Percentiles rank a stretch among this genome's conserved stretches.
These are phyloP conservation scores for Noturus placidus DNA, from an alignment of 2,113 vertebrate genomes.

Conservation along the genomic window DNA sequence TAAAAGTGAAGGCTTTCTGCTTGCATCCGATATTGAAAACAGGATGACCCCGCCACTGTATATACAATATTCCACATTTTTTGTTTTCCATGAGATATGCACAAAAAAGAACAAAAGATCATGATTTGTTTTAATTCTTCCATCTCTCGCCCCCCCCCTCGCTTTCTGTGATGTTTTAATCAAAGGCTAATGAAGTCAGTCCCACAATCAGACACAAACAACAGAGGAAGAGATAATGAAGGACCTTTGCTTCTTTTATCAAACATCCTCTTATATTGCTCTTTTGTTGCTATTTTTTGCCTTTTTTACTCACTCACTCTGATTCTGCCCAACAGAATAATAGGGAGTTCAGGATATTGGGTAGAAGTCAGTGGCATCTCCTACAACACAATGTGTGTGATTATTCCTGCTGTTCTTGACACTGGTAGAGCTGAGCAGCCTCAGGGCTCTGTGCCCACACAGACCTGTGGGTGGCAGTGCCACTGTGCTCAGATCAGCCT, in stretches of 20 bases:
- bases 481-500: conserved; percentile 21
- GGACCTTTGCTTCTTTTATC: conserved; percentile 28
- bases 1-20: conserved; percentile 35
- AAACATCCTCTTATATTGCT: conserved; percentile 8
- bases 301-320: not conserved
- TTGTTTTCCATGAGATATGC: not conserved
- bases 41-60: not conserved
- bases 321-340: conserved; percentile 24
- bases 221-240: conserved; percentile 34
- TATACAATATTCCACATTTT: not conserved
- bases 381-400: conserved; percentile 24
- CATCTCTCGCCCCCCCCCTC: not conserved
- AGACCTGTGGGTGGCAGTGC: conserved; percentile 22
- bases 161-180: conserved; percentile 31
- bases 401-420: conserved; percentile 35
- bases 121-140: not conserved
- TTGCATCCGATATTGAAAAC: conserved; percentile 27
- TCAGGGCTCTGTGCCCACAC: conserved; percentile 29
- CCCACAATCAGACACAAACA: conserved; percentile 32
- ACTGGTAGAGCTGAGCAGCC: conserved; percentile 24
- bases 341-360: conserved; percentile 12
- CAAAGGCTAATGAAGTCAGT: conserved; percentile 41
- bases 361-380: conserved; percentile 3
- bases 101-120: not conserved
- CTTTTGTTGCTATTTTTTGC: conserved; percentile 2